These are phyloP conservation scores for Drosophila sproati DNA, from an alignment of 1,140 invertebrate genomes.

Conservation along the genomic window DNA sequence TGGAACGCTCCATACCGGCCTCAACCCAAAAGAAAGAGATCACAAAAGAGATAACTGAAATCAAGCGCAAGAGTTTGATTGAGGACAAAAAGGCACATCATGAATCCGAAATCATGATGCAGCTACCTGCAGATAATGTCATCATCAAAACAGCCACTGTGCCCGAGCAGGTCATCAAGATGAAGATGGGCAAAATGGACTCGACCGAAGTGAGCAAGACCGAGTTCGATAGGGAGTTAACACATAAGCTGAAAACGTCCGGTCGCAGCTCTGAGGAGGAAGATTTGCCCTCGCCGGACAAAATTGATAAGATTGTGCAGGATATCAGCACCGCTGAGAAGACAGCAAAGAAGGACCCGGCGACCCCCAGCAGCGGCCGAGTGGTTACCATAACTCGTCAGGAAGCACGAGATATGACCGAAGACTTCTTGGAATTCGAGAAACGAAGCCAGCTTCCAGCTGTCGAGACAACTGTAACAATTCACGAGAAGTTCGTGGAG, in stretches of 20 bases:
- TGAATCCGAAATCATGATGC: conserved; percentile 85
- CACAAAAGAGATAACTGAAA: conserved; percentile 89
- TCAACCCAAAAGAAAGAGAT: conserved; percentile 89
- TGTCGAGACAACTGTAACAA: conserved; percentile 43
- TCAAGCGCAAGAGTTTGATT: conserved; percentile 88
- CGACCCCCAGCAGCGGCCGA: conserved; percentile 53
- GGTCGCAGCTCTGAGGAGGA: conserved; percentile 81
- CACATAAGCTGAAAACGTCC: conserved; percentile 79
- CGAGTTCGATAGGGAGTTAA: conserved; percentile 83
- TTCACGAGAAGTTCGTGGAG: conserved; percentile 76
- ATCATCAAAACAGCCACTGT: conserved; percentile 80
- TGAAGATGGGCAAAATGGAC: conserved; percentile 84
- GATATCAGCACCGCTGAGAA: conserved; percentile 76
- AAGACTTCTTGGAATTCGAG: conserved; percentile 76
- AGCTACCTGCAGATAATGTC: conserved; percentile 82
- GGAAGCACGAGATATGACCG: conserved; percentile 73
- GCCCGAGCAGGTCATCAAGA: conserved; percentile 84
- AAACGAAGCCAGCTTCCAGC: conserved; percentile 75
- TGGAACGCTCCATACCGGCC: conserved; percentile 88
- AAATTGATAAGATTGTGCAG: conserved; percentile 72
- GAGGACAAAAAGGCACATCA: conserved; percentile 87
- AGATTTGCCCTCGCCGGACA: conserved; percentile 50
- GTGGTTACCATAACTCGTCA: conserved; percentile 67
- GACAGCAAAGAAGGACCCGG: conserved; percentile 54
- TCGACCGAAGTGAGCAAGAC: conserved; percentile 75